Percentiles rank a stretch among this genome's conserved stretches.
Evolutionary conservation across 2,797 vertebrate species (phyloP).

Genomic region (Apogon talboti): DNA sequence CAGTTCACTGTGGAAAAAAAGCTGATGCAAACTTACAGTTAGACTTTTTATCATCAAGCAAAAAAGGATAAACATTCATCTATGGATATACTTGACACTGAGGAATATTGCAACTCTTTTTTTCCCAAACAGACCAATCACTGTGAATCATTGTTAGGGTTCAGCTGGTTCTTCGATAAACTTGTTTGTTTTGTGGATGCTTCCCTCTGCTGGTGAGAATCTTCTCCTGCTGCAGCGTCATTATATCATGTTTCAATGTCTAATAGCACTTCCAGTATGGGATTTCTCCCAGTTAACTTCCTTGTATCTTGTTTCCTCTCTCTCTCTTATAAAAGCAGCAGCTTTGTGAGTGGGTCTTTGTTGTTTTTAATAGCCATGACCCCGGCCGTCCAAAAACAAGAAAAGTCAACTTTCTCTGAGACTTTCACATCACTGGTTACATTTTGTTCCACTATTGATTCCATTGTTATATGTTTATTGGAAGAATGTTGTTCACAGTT

Average conservation of each 20-base stretch:
- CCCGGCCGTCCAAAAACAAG: background rate
- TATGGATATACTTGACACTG: no score
- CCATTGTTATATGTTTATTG: slow-evolving; percentile 25
- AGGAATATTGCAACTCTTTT: background rate
- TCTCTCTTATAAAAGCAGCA: background rate
- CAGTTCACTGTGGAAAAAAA: no score
- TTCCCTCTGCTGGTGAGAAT: slow-evolving; percentile 60
- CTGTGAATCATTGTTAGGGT: slow-evolving; percentile 28
- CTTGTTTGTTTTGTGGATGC: slow-evolving; percentile 30
- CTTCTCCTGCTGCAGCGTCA: slow-evolving; percentile 38
- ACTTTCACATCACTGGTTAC: slow-evolving; percentile 49
- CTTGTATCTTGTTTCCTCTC: background rate
- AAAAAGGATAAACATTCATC: no score
- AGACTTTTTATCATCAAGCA: no score
- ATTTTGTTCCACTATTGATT: slow-evolving; percentile 60
- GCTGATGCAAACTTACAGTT: no score
- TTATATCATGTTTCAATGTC: slow-evolving; percentile 40
- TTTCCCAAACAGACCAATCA: background rate
- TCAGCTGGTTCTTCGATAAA: slow-evolving; percentile 9
- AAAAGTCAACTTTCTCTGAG: no score
- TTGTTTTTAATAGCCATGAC: slow-evolving; percentile 3
- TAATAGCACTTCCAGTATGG: slow-evolving; percentile 35
- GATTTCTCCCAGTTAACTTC: slow-evolving; percentile 1
- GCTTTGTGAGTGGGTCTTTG: background rate
- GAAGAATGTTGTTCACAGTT: slow-evolving; percentile 33